phyloP scores from a whole-genome alignment of 2,797 vertebrate genomes.

The Galago senegalensis region DNA sequence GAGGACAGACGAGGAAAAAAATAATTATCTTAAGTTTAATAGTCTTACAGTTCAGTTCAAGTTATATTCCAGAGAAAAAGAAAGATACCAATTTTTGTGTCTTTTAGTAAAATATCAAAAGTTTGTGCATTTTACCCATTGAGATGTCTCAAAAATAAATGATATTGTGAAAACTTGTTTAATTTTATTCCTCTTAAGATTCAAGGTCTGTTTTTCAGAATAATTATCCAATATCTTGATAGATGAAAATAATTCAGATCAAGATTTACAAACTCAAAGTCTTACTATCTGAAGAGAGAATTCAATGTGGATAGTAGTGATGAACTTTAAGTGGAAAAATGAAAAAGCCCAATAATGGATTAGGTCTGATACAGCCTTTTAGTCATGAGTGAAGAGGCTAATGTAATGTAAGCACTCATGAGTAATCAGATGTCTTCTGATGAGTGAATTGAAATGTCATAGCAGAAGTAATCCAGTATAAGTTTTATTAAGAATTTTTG shows the following conservation, averaged over 20 bases:
- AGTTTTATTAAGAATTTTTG: constrained; percentile 74
- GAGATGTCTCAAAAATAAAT: constrained; percentile 41
- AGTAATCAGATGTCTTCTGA: constrained; percentile 80
- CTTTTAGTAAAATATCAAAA: constrained; percentile 27
- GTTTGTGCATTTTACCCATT: neutral
- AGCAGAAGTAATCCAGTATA: constrained; percentile 62
- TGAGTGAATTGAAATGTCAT: constrained; percentile 82
- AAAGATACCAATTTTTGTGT: neutral
- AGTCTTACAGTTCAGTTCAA: neutral
- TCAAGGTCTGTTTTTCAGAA: neutral
- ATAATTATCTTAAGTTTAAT: neutral
- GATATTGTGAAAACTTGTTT: neutral
- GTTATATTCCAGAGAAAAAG: neutral
- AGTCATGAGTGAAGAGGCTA: constrained; percentile 60
- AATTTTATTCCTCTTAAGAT: constrained; percentile 11
- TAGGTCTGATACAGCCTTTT: constrained; percentile 72
- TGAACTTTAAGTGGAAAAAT: constrained; percentile 1
- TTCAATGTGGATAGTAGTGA: constrained; percentile 22
- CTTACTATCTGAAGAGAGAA: constrained; percentile 58
- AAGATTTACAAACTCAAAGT: constrained; percentile 24
- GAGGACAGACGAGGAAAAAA: neutral
- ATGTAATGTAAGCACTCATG: constrained; percentile 76
- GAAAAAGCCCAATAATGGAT: constrained; percentile 29
- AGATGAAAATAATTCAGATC: constrained; percentile 30
- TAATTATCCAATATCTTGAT: neutral